These are phyloP conservation scores for Miichthys miiuy DNA, from an alignment of 2,797 vertebrate species.

Conservation along the genomic window DNA sequence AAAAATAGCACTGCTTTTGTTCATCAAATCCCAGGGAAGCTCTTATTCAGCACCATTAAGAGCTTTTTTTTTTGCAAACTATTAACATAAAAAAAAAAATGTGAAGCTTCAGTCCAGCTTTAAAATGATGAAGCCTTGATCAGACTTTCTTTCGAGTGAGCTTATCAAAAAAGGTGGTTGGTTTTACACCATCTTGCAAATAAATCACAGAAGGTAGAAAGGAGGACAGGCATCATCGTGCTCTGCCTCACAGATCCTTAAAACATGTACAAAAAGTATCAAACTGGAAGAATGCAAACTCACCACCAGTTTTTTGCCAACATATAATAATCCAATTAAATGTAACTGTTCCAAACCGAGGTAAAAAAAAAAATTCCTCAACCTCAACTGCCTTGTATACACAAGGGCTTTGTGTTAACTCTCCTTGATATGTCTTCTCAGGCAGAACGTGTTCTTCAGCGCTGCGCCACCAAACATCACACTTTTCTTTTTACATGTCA, in stretches of 20 bases:
- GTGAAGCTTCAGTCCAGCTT: conserved; percentile 36
- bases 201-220: conserved; percentile 22
- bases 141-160: conserved; percentile 7
- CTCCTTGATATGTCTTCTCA: conserved; percentile 1
- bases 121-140: conserved; percentile 24
- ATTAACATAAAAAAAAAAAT: conserved; percentile 37
- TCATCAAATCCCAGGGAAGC: conserved; percentile 43
- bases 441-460: background rate
- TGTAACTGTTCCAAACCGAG: background rate
- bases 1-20: conserved; percentile 43
- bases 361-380: background rate
- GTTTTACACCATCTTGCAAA: conserved; percentile 8
- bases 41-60: conserved; percentile 44
- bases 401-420: background rate
- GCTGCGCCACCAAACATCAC: background rate
- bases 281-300: background rate
- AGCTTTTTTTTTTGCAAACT: conserved; percentile 11
- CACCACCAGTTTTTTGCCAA: background rate
- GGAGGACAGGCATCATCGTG: background rate
- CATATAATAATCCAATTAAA: background rate
- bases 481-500: background rate
- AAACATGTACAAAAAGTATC: background rate
- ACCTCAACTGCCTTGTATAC: background rate
- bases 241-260: background rate
- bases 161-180: conserved; percentile 1